Evolutionary conservation across 2,888 invertebrate genomes (phyloP).

Genomic region (Tenthredo mesomela): DNA sequence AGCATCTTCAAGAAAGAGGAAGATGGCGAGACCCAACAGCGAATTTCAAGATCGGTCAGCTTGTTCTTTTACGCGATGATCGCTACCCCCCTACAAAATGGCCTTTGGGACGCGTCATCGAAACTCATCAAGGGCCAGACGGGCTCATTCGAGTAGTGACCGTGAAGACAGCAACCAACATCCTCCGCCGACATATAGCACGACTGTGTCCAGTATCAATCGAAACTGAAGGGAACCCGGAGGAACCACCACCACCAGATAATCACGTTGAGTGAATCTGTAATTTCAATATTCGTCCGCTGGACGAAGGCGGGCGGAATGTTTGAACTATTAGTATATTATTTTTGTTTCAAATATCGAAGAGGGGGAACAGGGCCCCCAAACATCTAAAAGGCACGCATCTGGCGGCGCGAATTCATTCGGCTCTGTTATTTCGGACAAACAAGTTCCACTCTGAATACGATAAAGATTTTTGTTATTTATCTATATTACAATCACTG

Average conservation of each 20-base stretch:
- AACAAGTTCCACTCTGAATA: no score
- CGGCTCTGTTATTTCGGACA: no score
- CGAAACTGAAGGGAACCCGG: neutral
- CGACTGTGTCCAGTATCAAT: neutral
- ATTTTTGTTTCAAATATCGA: no score
- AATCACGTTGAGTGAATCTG: no score
- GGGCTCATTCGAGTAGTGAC: slow-evolving; percentile 57
- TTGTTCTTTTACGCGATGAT: slow-evolving; percentile 55
- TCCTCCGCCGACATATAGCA: neutral
- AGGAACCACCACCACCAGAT: neutral
- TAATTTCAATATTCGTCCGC: neutral
- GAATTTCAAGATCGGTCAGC: slow-evolving; percentile 54
- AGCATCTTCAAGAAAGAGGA: slow-evolving; percentile 55
- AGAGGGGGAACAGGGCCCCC: no score
- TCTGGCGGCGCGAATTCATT: no score
- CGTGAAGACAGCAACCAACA: slow-evolving; percentile 33
- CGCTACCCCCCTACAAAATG: slow-evolving; percentile 57
- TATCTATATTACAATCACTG: no score
- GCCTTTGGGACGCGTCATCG: slow-evolving; percentile 56
- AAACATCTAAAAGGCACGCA: no score
- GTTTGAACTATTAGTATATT: neutral
- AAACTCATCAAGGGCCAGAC: slow-evolving; percentile 55
- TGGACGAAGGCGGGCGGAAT: slow-evolving; percentile 28
- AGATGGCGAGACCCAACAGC: slow-evolving; percentile 52
- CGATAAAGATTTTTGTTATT: no score